Evolutionary conservation across 2,797 vertebrate species (phyloP), one percentile per base, ranked within the genome.

Genomic region (Leptoclinus maculatus): DNA sequence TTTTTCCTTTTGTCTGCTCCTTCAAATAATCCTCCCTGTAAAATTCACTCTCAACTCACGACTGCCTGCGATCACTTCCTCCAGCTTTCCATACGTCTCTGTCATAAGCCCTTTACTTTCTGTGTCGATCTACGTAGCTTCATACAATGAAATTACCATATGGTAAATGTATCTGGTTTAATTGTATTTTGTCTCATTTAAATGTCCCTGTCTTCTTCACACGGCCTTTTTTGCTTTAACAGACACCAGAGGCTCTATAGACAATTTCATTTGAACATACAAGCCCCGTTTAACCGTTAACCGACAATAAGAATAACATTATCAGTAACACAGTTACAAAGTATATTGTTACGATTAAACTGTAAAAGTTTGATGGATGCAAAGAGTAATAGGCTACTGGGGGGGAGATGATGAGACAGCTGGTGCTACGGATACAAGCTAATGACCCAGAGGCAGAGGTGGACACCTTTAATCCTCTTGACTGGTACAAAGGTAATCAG

Each of bases 21-120:
- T 66, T 76, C 25, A 2, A 80, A 71, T 74, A 84, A 77, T 47
- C n/a, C 62, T 70, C 16, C 32, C 43, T 49, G 1, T 69, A 57
- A 82, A 29, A 59, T 75, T 71, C 39, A 43, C 27, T 53, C 7
- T 64, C 41, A 43, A 43, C 17, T 47, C 45, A 56, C 63, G 25
- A 43, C 4, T 21, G 21, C 36, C 45, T 41, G 14, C 16, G 21
- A 54, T 25, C 16, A 68, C 43, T 53, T 34, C 7, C n/a, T 2
- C 6, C n/a, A 62, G 17, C 9, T 25, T 68, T 21, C 23, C 23
- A 25, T 38, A 45, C 19, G 29, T 43, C 16, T 68, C 17, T 34
- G 8, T 59, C 25, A 38, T 12, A 5, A n/a, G 23, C 2, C 34
- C 25, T 73, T 64, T 64, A 19, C 39, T 56, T 12, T 32, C 19